Conservation (phyloP, 1,140 invertebrate genomes). For the Drosophila persimilis region DNA sequence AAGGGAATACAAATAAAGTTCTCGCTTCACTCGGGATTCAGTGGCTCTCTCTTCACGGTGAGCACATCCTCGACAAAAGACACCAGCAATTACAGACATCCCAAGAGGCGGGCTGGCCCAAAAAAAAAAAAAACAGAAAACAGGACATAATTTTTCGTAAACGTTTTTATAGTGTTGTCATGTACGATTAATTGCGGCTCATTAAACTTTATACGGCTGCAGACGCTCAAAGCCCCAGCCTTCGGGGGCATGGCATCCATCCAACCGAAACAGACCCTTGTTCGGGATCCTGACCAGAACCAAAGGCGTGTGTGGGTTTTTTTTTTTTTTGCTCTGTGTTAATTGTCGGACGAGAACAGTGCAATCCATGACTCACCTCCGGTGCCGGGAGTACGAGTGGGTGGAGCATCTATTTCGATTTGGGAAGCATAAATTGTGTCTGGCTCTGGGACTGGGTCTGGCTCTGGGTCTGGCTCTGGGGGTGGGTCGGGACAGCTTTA, state of each 20-base stretch:
- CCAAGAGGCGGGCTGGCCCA: conserved; percentile 7
- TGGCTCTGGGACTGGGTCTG: too few relatives aligned
- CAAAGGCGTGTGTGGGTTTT: conserved; percentile 21
- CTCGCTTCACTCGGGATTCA: conserved; percentile 1
- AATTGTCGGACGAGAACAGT: conserved; percentile 30
- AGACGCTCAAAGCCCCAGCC: conserved; percentile 35
- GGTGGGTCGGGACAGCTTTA: too few relatives aligned
- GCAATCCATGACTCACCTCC: conserved; percentile 15
- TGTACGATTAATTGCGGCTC: conserved; percentile 79
- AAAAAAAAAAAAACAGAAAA: conserved; percentile 21
- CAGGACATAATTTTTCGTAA: conserved; percentile 71
- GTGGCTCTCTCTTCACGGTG: not conserved
- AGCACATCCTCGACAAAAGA: conserved; percentile 41
- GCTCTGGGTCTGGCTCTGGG: too few relatives aligned
- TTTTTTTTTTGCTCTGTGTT: conserved; percentile 41
- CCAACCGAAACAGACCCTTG: conserved; percentile 52
- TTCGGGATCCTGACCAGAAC: conserved; percentile 32
- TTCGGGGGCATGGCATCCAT: conserved; percentile 7
- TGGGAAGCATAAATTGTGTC: too few relatives aligned
- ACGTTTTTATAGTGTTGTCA: conserved; percentile 81
- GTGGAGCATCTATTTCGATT: too few relatives aligned
- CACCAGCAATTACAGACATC: conserved; percentile 48
- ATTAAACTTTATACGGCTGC: conserved; percentile 74
- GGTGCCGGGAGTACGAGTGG: not conserved
- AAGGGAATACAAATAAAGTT: conserved; percentile 17